Conservation (phyloP, 2,888 invertebrate genomes). For the Netelia melanura region DNA sequence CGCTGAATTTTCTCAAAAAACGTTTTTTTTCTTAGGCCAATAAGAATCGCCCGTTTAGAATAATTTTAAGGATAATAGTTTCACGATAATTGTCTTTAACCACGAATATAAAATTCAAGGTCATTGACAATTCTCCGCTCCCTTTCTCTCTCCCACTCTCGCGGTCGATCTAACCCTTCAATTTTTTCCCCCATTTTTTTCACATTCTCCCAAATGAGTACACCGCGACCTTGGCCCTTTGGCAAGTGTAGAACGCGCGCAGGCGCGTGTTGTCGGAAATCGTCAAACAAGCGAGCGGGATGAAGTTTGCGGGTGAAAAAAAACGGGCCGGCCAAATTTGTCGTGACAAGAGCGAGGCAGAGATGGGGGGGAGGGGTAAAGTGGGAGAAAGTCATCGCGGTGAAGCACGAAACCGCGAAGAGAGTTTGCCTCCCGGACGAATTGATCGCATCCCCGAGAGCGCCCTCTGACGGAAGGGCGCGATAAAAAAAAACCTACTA, state of each 20-base stretch:
- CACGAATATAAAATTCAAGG: background rate
- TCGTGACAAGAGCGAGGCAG: conserved; percentile 51
- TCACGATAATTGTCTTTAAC: conserved; percentile 1
- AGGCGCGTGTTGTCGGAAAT: conserved; percentile 2
- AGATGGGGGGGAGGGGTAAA: conserved; percentile 27
- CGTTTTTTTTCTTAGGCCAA: background rate
- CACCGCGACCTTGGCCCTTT: conserved; percentile 38
- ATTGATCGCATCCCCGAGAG: conserved; percentile 6
- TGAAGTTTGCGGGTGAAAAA: conserved; percentile 37
- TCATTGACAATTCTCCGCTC: background rate
- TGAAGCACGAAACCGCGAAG: conserved; percentile 6
- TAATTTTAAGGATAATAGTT: background rate
- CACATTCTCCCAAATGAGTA: conserved; percentile 23
- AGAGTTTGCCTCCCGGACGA: conserved; percentile 29
- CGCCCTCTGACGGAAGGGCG: too few relatives aligned
- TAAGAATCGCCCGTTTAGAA: background rate
- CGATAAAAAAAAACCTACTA: background rate
- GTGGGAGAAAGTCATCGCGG: conserved; percentile 38
- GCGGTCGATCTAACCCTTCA: conserved; percentile 26
- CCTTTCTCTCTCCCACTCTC: conserved; percentile 8
- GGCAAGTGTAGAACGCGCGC: conserved; percentile 35
- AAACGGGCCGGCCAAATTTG: conserved; percentile 73
- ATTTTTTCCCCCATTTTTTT: conserved; percentile 45
- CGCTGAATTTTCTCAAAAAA: too few relatives aligned
- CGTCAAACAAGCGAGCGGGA: conserved; percentile 33